Conservation (phyloP, 2,797 vertebrate species). For the Crenichthys baileyi region DNA sequence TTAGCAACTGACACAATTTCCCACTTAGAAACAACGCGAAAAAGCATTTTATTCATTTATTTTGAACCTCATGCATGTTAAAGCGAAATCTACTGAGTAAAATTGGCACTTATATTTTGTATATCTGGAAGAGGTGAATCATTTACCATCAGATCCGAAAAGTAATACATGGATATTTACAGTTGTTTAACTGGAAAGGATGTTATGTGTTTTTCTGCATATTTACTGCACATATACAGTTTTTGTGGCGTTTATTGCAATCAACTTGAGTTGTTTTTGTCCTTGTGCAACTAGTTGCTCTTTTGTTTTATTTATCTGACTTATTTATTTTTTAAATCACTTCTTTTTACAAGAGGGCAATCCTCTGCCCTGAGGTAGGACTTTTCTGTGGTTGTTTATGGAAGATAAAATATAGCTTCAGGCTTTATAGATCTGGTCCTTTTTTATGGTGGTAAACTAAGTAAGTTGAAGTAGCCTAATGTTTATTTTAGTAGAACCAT, state of each 20-base stretch:
- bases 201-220: background rate
- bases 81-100: background rate
- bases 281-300: background rate
- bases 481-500: constrained; percentile 27
- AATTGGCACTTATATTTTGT: background rate
- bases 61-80: too few species aligned
- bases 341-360: background rate
- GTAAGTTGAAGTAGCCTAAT: constrained; percentile 51
- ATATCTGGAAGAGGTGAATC: background rate
- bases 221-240: background rate
- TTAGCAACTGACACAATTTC: background rate
- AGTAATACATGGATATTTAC: background rate
- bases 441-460: constrained; percentile 35
- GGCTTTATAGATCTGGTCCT: constrained; percentile 20
- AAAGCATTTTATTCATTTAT: background rate
- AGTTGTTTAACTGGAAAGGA: background rate
- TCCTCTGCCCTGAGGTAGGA: constrained; percentile 18
- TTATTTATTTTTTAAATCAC: background rate
- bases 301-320: background rate
- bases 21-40: background rate
- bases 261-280: background rate
- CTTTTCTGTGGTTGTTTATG: constrained; percentile 38
- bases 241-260: background rate
- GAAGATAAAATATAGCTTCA: constrained; percentile 41
- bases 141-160: background rate